Evolutionary conservation across 2,113 vertebrate genomes (phyloP).

Genomic region (Epinephelus lanceolatus): DNA sequence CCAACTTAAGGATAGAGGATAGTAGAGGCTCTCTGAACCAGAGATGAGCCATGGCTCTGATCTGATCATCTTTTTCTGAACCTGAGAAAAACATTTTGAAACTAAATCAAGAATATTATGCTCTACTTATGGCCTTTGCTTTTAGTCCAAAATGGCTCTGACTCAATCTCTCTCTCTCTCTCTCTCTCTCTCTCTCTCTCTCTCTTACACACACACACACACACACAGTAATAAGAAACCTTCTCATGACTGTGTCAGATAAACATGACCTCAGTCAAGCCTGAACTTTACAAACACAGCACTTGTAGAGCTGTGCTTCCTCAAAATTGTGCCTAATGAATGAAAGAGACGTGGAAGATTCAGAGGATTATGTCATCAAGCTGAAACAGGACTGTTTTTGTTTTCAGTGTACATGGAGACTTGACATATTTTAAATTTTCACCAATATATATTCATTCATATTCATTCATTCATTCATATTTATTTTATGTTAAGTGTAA

Average conservation of each 20-base stretch:
- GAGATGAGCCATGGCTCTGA: neutral
- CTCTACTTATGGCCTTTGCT: neutral
- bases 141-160: neutral
- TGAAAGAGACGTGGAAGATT: neutral
- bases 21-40: neutral
- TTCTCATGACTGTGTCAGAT: neutral
- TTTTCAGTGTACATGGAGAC: neutral
- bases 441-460: no score
- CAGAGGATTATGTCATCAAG: neutral
- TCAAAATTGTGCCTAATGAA: neutral
- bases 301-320: neutral
- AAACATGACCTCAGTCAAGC: neutral
- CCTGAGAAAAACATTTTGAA: neutral
- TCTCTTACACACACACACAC: neutral
- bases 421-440: neutral
- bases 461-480: no score
- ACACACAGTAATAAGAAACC: constrained; percentile 8
- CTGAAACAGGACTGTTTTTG: neutral
- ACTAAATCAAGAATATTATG: neutral
- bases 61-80: neutral
- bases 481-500: neutral
- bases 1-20: neutral
- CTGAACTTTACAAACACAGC: neutral
- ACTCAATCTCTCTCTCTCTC: neutral
- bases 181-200: no score